Evolutionary conservation across 1,140 invertebrate species (phyloP).

Genomic region (Vanessa tameamea): DNA sequence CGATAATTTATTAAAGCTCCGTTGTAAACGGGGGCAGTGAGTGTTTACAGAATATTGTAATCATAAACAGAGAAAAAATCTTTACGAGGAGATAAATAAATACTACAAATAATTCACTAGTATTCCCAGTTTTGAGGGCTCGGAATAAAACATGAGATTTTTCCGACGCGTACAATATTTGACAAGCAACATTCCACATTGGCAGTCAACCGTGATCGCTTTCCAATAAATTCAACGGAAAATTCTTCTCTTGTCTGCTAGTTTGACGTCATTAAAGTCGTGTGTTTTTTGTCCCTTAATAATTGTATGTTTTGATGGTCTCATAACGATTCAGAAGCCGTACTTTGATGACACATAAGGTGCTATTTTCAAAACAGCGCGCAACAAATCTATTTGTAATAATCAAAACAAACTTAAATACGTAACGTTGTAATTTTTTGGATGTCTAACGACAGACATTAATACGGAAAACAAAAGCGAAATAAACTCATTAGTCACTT

Average conservation of each 20-base stretch:
- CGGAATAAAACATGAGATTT: slow-evolving; percentile 7
- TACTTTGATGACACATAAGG: not conserved
- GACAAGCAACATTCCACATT: not conserved
- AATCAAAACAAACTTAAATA: not conserved
- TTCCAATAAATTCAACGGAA: not conserved
- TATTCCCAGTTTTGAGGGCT: not conserved
- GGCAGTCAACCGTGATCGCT: no score
- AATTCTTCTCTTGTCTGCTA: not conserved
- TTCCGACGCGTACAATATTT: not conserved
- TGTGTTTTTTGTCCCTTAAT: not conserved
- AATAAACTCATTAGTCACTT: not conserved
- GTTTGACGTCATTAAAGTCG: not conserved
- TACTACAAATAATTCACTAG: slow-evolving; percentile 21
- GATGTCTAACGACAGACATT: not conserved
- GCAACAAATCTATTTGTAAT: slow-evolving; percentile 6
- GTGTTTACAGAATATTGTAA: slow-evolving; percentile 40
- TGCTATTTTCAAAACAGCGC: not conserved
- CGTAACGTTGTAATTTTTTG: not conserved
- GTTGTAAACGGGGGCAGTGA: slow-evolving; percentile 29
- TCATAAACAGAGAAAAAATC: slow-evolving; percentile 35
- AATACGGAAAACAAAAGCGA: not conserved
- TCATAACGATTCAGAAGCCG: not conserved
- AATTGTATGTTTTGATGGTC: not conserved
- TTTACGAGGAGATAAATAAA: slow-evolving; percentile 37
- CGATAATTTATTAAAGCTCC: slow-evolving; percentile 33